These are phyloP conservation scores for Xiphophorus couchianus DNA, from an alignment of 2,113 vertebrate genomes.

Conservation along the genomic window DNA sequence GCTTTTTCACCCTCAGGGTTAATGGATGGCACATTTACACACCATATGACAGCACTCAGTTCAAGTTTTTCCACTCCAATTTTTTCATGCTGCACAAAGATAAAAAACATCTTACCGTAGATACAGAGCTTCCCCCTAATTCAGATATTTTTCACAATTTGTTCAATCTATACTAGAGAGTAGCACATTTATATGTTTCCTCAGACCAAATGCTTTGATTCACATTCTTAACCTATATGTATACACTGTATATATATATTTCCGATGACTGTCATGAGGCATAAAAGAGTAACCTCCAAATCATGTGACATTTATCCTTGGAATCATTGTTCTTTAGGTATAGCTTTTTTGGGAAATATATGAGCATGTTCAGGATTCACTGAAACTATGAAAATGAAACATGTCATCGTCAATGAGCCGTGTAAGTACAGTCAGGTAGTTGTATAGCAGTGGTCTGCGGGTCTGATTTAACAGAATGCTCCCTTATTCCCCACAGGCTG, in stretches of 20 bases:
- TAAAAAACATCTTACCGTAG: conserved; percentile 28
- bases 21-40: conserved; percentile 48
- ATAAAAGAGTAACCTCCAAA: conserved; percentile 12
- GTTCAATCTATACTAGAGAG: conserved; percentile 44
- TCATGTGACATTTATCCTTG: conserved; percentile 7
- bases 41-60: conserved; percentile 60
- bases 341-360: conserved; percentile 10
- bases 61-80: conserved; percentile 36
- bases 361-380: conserved; percentile 23
- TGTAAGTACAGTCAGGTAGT: conserved; percentile 25
- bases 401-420: conserved; percentile 32
- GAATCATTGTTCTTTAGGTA: conserved; percentile 23
- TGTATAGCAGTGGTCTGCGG: conserved; percentile 21
- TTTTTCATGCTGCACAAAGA: conserved; percentile 25
- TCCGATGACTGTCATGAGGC: conserved; percentile 16
- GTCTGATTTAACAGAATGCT: conserved; percentile 38
- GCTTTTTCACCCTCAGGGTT: conserved; percentile 56
- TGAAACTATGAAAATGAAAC: conserved; percentile 39
- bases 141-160: conserved; percentile 10
- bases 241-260: conserved; percentile 22
- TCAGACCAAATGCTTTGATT: conserved; percentile 36
- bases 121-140: background rate
- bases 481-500: conserved; percentile 17
- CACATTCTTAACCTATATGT: background rate
- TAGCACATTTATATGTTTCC: conserved; percentile 10